These are phyloP conservation scores for Calameuta pallipes DNA, from an alignment of 2,888 invertebrate species.

Conservation along the genomic window DNA sequence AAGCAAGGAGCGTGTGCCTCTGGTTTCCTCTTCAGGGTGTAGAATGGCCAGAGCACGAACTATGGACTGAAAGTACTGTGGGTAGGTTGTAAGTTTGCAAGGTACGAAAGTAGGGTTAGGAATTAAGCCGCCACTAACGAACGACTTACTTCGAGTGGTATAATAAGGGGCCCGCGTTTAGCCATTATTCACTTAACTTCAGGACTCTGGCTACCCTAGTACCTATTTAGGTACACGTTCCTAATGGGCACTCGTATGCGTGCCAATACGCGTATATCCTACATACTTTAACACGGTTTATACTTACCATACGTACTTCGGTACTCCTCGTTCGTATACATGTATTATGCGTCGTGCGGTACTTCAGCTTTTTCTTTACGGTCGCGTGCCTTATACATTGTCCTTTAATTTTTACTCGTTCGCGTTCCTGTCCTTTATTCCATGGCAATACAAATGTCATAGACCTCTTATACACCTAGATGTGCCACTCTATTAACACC, in stretches of 20 bases:
- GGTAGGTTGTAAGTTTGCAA: constrained; percentile 12
- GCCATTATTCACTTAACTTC: constrained; percentile 58
- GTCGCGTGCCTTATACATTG: background rate
- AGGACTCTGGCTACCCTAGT: constrained; percentile 39
- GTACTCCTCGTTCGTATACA: background rate
- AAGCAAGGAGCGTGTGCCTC: background rate
- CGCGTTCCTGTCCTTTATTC: background rate
- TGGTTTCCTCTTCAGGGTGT: background rate
- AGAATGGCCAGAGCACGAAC: background rate
- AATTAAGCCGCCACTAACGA: constrained; percentile 48
- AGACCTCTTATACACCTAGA: background rate
- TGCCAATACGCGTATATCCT: constrained; percentile 10
- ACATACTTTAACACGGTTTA: background rate
- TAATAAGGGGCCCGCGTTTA: constrained; percentile 52
- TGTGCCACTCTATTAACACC: background rate
- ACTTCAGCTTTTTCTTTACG: background rate
- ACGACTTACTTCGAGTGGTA: constrained; percentile 51
- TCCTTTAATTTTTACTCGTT: background rate
- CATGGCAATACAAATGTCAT: background rate
- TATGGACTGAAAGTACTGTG: background rate
- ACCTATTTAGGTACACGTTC: constrained; percentile 33
- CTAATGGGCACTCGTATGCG: constrained; percentile 51
- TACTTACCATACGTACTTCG: background rate
- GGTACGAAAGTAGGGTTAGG: constrained; percentile 2
- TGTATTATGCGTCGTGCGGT: background rate